Conservation (phyloP, 37 sponge, comb jelly and placozoan species). For the Crambe crambe region DNA sequence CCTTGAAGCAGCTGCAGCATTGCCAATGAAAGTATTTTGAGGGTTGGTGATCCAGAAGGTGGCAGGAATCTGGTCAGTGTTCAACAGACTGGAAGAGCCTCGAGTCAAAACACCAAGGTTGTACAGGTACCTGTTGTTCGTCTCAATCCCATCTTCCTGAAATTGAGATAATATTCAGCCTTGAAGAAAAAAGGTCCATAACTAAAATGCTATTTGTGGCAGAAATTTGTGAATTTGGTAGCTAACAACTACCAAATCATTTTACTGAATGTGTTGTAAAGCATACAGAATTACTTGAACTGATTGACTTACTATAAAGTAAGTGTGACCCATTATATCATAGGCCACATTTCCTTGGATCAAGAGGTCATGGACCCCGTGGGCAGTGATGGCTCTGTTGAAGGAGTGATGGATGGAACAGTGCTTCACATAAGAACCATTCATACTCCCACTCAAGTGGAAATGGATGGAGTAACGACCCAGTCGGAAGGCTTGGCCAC, state of each 20-base stretch:
- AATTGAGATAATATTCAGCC: too few species aligned
- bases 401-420: constrained; percentile 88
- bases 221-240: too few species aligned
- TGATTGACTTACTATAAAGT: constrained; percentile 74
- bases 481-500: constrained; percentile 91
- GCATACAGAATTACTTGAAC: background rate
- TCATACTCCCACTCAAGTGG: constrained; percentile 87
- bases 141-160: too few species aligned
- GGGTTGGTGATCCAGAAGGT: too few species aligned
- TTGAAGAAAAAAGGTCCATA: too few species aligned
- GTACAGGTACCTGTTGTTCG: too few species aligned
- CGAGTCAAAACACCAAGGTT: too few species aligned
- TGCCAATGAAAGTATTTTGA: too few species aligned
- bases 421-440: constrained; percentile 72
- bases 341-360: constrained; percentile 88
- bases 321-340: constrained; percentile 92
- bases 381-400: constrained; percentile 93
- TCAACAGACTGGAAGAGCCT: too few species aligned
- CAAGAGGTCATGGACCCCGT: constrained; percentile 82
- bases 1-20: too few species aligned
- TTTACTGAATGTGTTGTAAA: background rate
- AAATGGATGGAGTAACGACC: constrained; percentile 94
- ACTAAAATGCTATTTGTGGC: too few species aligned
- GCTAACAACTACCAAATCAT: background rate
- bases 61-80: too few species aligned